Percentiles rank a stretch among this genome's conserved stretches.
Evolutionary conservation across 2,888 invertebrate species (phyloP).

Genomic region (Deroplatys truncata): DNA sequence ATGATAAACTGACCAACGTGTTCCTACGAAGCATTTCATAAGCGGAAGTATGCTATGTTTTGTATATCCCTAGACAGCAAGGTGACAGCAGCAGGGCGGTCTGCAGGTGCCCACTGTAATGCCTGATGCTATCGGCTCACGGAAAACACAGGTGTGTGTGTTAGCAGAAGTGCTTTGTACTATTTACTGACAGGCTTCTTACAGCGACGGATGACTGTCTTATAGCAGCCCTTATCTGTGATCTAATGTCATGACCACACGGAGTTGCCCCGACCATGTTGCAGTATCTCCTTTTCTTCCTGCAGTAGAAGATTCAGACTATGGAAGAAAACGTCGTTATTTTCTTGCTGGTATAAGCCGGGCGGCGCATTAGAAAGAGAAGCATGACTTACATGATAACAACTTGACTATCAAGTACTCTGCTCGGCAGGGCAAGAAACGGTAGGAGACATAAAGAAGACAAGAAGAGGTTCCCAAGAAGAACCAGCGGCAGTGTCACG

Average conservation of each 20-base stretch:
- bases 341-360: background rate
- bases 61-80: background rate
- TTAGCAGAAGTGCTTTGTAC: background rate
- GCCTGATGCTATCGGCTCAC: background rate
- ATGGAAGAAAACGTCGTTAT: too few relatives aligned
- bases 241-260: background rate
- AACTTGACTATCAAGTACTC: background rate
- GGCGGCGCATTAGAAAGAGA: background rate
- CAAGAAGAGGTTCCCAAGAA: background rate
- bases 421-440: too few relatives aligned
- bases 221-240: background rate
- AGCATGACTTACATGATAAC: background rate
- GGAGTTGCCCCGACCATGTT: background rate
- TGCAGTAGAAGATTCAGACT: too few relatives aligned
- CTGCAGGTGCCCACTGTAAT: background rate
- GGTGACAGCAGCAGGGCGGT: background rate
- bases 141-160: background rate
- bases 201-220: too few relatives aligned
- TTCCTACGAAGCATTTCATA: too few relatives aligned
- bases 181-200: background rate
- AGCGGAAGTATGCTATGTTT: background rate
- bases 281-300: too few relatives aligned
- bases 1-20: too few relatives aligned
- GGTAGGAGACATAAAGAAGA: too few relatives aligned
- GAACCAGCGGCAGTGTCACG: background rate